A percentile compares a stretch with the other conserved stretches of the same genome.
Conservation (phyloP, 2,113 vertebrate genomes). For the Sarotherodon lohbergeri region DNA sequence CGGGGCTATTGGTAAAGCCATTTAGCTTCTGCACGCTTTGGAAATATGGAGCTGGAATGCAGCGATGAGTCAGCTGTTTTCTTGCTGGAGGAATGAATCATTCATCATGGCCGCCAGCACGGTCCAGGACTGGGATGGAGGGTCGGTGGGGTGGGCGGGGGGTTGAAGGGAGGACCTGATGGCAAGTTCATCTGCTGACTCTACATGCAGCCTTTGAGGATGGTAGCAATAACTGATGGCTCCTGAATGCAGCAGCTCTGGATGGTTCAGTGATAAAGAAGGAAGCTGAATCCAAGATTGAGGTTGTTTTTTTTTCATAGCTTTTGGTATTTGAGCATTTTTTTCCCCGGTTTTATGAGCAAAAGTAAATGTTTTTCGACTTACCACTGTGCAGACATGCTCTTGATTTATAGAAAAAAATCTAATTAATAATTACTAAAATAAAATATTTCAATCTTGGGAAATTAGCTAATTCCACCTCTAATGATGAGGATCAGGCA, state of each 20-base stretch:
- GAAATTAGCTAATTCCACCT: background rate
- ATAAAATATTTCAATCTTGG: background rate
- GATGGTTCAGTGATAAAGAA: background rate
- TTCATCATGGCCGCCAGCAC: conserved; percentile 67
- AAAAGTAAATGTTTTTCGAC: background rate
- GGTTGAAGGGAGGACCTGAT: conserved; percentile 47
- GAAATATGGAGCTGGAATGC: conserved; percentile 47
- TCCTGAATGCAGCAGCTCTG: background rate
- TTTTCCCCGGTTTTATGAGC: background rate
- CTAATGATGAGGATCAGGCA: background rate
- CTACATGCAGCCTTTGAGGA: conserved; percentile 12
- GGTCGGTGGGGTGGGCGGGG: background rate
- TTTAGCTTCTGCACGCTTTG: conserved; percentile 48
- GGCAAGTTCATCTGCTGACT: conserved; percentile 60
- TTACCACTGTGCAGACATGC: background rate
- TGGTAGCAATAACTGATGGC: background rate
- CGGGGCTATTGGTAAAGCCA: conserved; percentile 23
- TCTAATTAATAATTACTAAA: background rate
- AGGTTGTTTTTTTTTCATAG: background rate
- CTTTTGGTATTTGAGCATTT: background rate
- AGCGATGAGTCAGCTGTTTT: conserved; percentile 66
- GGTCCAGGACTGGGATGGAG: conserved; percentile 32
- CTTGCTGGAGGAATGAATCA: conserved; percentile 63
- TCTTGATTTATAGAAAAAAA: background rate
- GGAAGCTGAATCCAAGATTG: background rate